Evolutionary conservation across 2,888 invertebrate genomes (phyloP).

Genomic region (Agelastica alni): DNA sequence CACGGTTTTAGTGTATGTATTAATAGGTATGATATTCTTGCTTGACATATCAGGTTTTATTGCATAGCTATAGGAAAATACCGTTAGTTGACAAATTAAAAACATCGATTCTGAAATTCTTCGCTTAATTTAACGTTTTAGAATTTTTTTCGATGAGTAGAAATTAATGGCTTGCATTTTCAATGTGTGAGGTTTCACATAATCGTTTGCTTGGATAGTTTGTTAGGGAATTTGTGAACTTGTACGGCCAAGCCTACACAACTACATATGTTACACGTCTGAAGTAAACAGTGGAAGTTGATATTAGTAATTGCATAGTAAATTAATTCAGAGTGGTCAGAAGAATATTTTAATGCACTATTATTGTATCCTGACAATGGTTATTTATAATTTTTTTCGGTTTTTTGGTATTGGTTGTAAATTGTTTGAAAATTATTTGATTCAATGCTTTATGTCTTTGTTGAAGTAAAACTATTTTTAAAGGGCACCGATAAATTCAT

Average conservation of each 20-base stretch:
- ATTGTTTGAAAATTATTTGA: too few species aligned
- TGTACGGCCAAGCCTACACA: conserved; percentile 4
- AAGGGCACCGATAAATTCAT: too few species aligned
- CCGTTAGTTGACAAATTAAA: background rate
- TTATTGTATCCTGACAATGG: too few species aligned
- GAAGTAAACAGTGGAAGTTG: too few species aligned
- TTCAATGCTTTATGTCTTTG: too few species aligned
- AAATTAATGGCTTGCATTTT: conserved; percentile 23
- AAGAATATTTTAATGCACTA: background rate
- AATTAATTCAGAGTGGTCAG: background rate
- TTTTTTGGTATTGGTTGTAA: too few species aligned
- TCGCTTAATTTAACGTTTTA: conserved; percentile 1
- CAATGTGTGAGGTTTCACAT: conserved; percentile 25
- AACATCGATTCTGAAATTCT: background rate
- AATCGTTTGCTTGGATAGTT: conserved; percentile 6
- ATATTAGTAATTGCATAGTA: background rate
- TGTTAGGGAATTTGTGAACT: conserved; percentile 3
- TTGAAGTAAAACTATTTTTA: too few species aligned
- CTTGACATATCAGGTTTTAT: conserved; percentile 1
- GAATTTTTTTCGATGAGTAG: conserved; percentile 15
- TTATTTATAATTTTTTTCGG: too few species aligned
- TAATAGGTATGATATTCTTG: background rate
- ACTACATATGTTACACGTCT: background rate
- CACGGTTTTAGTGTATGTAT: background rate
- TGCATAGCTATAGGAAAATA: background rate